These are phyloP conservation scores for Arctopsyche grandis DNA, from an alignment of 1,140 invertebrate species.

Conservation along the genomic window DNA sequence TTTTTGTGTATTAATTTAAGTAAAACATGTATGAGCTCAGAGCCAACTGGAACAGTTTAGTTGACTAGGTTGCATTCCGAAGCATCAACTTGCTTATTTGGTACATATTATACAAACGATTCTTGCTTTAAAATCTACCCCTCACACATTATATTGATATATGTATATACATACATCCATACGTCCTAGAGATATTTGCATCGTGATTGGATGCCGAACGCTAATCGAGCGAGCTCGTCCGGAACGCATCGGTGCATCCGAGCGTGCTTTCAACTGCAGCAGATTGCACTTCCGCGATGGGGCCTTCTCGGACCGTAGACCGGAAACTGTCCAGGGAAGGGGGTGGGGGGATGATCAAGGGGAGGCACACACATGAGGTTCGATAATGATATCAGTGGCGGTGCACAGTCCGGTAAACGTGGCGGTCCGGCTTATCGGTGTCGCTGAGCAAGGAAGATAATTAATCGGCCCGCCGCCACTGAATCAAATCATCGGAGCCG, in stretches of 20 bases:
- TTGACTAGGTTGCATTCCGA: too few species aligned
- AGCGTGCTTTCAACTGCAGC: background rate
- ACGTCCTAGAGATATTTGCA: too few species aligned
- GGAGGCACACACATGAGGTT: too few species aligned
- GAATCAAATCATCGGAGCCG: conserved; percentile 41
- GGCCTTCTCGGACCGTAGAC: background rate
- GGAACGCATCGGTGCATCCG: background rate
- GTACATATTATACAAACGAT: too few species aligned
- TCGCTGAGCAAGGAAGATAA: conserved; percentile 44
- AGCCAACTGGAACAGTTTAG: too few species aligned
- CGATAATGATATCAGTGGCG: conserved; percentile 38
- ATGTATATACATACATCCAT: too few species aligned
- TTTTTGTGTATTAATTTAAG: too few species aligned
- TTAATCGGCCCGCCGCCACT: conserved; percentile 46
- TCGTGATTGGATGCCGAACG: background rate
- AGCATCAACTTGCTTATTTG: too few species aligned
- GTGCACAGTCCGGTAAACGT: background rate
- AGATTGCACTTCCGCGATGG: background rate
- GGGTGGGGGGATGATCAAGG: too few species aligned
- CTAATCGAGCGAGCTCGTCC: background rate
- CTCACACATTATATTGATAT: too few species aligned
- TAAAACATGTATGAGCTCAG: too few species aligned
- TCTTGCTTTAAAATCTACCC: too few species aligned
- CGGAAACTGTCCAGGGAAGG: background rate
- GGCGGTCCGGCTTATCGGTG: conserved; percentile 45